phyloP scores from a whole-genome alignment of 2,797 vertebrate genomes.

The Macroramphosus scolopax region DNA sequence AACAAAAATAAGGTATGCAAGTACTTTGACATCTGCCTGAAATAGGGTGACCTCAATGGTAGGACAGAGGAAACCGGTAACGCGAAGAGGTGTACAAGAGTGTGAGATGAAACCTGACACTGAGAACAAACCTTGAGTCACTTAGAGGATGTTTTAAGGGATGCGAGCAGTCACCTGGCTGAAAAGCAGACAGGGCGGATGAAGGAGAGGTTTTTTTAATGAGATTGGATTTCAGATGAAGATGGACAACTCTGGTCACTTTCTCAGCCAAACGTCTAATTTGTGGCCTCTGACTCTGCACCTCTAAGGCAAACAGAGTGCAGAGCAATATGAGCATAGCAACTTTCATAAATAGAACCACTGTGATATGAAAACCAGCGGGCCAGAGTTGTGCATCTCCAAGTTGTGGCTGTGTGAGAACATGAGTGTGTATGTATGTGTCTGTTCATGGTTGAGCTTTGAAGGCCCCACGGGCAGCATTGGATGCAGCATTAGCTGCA shows the following conservation, averaged over 20 bases:
- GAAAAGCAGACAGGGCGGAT: conserved; percentile 39
- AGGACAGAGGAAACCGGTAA: conserved; percentile 22
- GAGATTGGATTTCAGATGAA: conserved; percentile 26
- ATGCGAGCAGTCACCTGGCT: conserved; percentile 47
- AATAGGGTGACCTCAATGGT: conserved; percentile 26
- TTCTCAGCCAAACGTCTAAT: too few relatives aligned
- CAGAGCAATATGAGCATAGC: too few relatives aligned
- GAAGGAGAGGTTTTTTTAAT: conserved; percentile 27
- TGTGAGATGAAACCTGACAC: conserved; percentile 23
- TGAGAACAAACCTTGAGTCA: conserved; percentile 34
- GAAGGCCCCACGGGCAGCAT: conserved; percentile 83
- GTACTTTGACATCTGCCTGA: conserved; percentile 37
- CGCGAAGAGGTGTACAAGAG: not conserved
- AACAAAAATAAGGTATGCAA: conserved; percentile 44
- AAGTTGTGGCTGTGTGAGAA: conserved; percentile 22
- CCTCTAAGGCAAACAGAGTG: too few relatives aligned
- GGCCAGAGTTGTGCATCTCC: conserved; percentile 59
- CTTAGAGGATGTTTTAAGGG: conserved; percentile 31
- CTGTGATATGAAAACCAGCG: conserved; percentile 32
- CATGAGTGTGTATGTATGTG: conserved; percentile 1
- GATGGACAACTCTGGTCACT: conserved; percentile 52
- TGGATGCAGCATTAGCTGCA: conserved; percentile 86
- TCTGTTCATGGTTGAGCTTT: conserved; percentile 72
- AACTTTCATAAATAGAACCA: too few relatives aligned
- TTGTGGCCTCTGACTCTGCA: too few relatives aligned